Base-by-base conservation (phyloP, 2,888 invertebrate species). In the Oxyteleia sp. region DNA sequence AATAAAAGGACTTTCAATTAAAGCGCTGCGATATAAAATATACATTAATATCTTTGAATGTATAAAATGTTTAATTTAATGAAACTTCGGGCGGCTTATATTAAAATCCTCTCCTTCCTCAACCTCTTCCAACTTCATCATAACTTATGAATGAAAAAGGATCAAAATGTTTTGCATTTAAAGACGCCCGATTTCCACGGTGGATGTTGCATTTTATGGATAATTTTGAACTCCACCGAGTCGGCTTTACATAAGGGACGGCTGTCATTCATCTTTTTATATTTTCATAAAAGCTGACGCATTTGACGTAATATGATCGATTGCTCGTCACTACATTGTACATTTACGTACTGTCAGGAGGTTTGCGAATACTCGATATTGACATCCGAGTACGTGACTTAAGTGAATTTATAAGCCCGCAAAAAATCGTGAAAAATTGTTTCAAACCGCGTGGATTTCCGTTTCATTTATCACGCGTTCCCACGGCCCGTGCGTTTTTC, bases 281-380 rank as follows among this genome's bases (percentile, higher is more conserved):
- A 69, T 78, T 69, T 78, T 63, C 78, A 78, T 63, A 63, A 69
- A 63, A 53, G 55, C 47, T 69, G 69, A 78, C 53, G 55, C 20
- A 53, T 55, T 63, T 63, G 69, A 69, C 69, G 18, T 69, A 69
- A 69, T 69, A 41, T 78, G 78, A 78, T 78, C 69, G 78, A 78
- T 78, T 47, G 38, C 61, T 63, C 59, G 63, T 69, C 78, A 47
- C 29, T 4, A 45, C 43, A 29, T 10, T 10, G 53, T 38, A 35
- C 51, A 43, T 61, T 53, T 32, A 51, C 18, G 45, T 23, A 16
- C 15, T 26, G 59, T 57, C 49, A 38, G 16, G 68, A 43, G 51
- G 61, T 53, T 78, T 32, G 47, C 49, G 45, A 57, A 57, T 41
- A 66, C 26, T n/a, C 26, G 57, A 35, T 43, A 61, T 59, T 32